Base-by-base conservation (phyloP, 2,888 invertebrate genomes). In the Margaritifera margaritifera region DNA sequence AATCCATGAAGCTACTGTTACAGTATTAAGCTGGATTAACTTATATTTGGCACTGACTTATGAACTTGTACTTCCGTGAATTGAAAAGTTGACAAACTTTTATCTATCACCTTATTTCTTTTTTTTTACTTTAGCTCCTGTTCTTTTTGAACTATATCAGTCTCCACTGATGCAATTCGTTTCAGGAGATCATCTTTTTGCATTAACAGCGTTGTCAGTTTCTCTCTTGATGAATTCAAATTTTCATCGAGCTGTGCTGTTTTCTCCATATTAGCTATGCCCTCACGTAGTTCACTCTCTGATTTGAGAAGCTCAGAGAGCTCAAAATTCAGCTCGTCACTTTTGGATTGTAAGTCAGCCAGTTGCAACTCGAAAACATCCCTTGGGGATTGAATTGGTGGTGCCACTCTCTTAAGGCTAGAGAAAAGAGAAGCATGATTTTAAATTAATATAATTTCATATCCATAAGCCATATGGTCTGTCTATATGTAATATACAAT, bases 61-160 rank as follows among this genome's bases (percentile, higher is more conserved):
- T 42, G 42, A 42, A 42, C 11, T 11, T 11, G 11, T 42, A 42
- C 42, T 42, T 42, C 11, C 42, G 11, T 11, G 11, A 42, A n/a
- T n/a, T n/a, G n/a, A n/a, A n/a, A n/a, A n/a, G n/a, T 42, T 42
- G 11, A 42, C 8, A 42, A 42, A 11, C 11, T 42, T 42, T 11
- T 42, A 11, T 55, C 56, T 1, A n/a, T 24, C 56, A 24, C 8
- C 25, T 64, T 64, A 74, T 71, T 75, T 74, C 61, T 74, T 77
- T 62, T n/a, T n/a, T 80, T 81, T 22, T 78, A 76, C 68, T 80
- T 81, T 22, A 84, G 69, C 60, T 82, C 81, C 62, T 82, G 83
- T 56, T 86, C 84, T 69, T 86, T 86, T 63, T 72, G 80, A 18
- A 64, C 51, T 31, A 86, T 84, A 51, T 86, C 84, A n/a, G 79